phyloP scores from a whole-genome alignment of 2,797 vertebrate species.

The Valencia hispanica region DNA sequence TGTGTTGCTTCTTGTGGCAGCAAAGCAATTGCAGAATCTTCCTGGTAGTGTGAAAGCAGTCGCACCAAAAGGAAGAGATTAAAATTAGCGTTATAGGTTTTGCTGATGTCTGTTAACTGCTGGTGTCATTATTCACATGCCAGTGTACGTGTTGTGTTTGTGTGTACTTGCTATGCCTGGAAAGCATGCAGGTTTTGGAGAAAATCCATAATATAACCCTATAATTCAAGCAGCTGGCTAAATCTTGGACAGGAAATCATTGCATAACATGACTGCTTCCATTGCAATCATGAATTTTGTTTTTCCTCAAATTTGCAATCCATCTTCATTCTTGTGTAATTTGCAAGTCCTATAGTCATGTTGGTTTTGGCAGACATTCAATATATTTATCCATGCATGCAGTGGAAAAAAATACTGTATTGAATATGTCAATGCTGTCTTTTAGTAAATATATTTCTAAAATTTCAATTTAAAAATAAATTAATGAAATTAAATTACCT shows the following conservation, averaged over 20 bases:
- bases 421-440: neutral
- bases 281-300: neutral
- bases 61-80: slow-evolving; percentile 14
- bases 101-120: slow-evolving; percentile 18
- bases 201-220: slow-evolving; percentile 65
- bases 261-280: slow-evolving; percentile 18
- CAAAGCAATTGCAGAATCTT: slow-evolving; percentile 30
- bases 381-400: neutral
- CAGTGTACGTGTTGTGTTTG: neutral
- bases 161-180: slow-evolving; percentile 41
- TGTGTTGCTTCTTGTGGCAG: slow-evolving; percentile 31
- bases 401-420: neutral
- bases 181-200: slow-evolving; percentile 54
- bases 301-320: neutral
- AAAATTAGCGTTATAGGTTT: slow-evolving; percentile 27
- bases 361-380: neutral
- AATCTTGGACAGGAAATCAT: slow-evolving; percentile 59
- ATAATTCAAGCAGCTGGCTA: slow-evolving; percentile 69
- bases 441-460: neutral
- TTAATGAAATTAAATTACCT: neutral
- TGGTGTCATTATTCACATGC: slow-evolving; percentile 4
- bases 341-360: neutral
- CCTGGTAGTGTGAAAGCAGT: slow-evolving; percentile 22
- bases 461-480: neutral
- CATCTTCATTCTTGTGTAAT: too few relatives aligned